phyloP scores from a whole-genome alignment of 2,888 invertebrate genomes.

The Stenolophus ochropezus region DNA sequence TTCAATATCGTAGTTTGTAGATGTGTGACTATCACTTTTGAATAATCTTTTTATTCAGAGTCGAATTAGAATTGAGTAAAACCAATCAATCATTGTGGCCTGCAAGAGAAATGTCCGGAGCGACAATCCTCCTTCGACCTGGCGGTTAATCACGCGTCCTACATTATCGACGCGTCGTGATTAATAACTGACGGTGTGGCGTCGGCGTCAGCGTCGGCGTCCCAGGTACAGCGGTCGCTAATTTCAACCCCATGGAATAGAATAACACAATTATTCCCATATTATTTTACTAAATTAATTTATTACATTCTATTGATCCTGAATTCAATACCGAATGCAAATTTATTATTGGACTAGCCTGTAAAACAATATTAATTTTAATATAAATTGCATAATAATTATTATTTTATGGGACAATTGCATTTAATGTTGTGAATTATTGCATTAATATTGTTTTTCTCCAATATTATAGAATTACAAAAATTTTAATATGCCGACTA shows the following conservation, averaged over 20 bases:
- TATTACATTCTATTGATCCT: not conserved
- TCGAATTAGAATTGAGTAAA: conserved; percentile 24
- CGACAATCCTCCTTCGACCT: conserved; percentile 22
- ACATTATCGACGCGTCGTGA: conserved; percentile 36
- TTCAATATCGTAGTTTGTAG: too few species aligned
- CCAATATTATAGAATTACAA: too few species aligned
- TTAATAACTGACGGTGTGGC: conserved; percentile 24
- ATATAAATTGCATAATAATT: not conserved
- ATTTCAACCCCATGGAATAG: not conserved
- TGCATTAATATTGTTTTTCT: too few species aligned
- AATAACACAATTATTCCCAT: conserved; percentile 3
- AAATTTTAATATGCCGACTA: too few species aligned
- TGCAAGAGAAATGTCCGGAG: conserved; percentile 9
- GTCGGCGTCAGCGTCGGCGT: not conserved
- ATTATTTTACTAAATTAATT: conserved; percentile 27
- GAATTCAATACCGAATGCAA: not conserved
- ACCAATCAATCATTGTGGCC: conserved; percentile 21
- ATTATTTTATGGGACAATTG: not conserved
- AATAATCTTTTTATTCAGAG: conserved; percentile 14
- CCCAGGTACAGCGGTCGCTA: not conserved
- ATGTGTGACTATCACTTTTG: too few species aligned
- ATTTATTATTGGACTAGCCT: not conserved
- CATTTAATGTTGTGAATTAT: not conserved
- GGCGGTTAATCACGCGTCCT: conserved; percentile 38
- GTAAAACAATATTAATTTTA: not conserved